Evolutionary conservation across 2,888 invertebrate species (phyloP), one percentile per base, ranked within the genome.

Genomic region (Yponomeuta malinellus): DNA sequence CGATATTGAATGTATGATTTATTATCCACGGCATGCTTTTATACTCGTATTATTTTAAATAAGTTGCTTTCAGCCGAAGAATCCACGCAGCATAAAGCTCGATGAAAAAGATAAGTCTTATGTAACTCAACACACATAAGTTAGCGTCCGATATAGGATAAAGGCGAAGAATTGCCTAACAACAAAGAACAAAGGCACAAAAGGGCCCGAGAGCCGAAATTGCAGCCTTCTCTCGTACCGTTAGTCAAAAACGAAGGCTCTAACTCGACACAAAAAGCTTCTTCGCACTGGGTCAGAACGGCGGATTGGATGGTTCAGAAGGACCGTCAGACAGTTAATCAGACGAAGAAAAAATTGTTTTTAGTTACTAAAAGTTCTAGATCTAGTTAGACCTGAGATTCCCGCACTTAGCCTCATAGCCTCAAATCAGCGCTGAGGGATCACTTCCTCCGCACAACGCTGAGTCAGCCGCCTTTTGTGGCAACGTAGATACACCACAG

Each of bases 161-260:
- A 59, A 59, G 52, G 15, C 52, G 15, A 59, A 8, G 52, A 12
- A 59, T 59, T 59, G 15, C 15, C 52, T 15, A 59, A 59, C 52
- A 59, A 59, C 52, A 12, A 59, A 59, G 52, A 59, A 59, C 52
- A 59, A 59, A 59, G 52, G 52, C 15, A 4, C 15, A 59, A 15
- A 59, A 59, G 52, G 52, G 15, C 3, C 52, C 52, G 52, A 59
- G 5, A 59, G 52, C 15, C 12, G 10, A 59, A 59, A 59, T 59
- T 59, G 52, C 52, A 59, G 52, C 15, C 15, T 59, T 5, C 52
- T 15, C 52, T 15, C 15, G 15, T 59, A 59, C 52, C 52, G 52
- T 59, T 59, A 59, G 52, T 15, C 52, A 59, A 59, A 43, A 59
- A 59, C 52, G 52, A 59, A 59, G 52, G 52, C 52, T 59, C 52